phyloP scores from a whole-genome alignment of 2,888 invertebrate species.

The Iphiclides podalirius region DNA sequence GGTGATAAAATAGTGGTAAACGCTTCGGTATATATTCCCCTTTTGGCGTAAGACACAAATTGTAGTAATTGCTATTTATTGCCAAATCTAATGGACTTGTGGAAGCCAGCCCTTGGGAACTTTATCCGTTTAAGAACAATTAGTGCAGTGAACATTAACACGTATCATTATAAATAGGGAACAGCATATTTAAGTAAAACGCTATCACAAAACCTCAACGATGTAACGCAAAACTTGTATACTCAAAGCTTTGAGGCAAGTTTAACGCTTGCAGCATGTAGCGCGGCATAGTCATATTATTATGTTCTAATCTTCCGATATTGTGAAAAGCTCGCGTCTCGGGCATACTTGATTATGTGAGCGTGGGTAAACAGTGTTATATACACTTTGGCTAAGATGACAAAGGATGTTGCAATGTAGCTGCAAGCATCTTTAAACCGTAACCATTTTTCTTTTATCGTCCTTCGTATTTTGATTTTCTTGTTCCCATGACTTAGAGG shows the following conservation, averaged over 20 bases:
- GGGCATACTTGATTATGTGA: conserved; percentile 16
- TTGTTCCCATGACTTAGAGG: neutral
- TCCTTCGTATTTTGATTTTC: neutral
- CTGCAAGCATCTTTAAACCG: conserved; percentile 2
- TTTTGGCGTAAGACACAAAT: too few species aligned
- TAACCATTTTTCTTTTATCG: neutral
- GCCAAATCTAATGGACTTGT: too few species aligned
- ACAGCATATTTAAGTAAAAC: conserved; percentile 13
- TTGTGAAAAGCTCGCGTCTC: conserved; percentile 23
- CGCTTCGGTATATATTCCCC: too few species aligned
- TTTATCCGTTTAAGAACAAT: too few species aligned
- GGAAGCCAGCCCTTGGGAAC: too few species aligned
- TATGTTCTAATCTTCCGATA: conserved; percentile 24
- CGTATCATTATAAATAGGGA: too few species aligned
- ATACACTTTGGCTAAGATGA: neutral
- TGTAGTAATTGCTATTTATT: too few species aligned
- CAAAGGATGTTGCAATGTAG: neutral
- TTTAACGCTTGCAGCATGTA: conserved; percentile 17
- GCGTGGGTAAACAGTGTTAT: conserved; percentile 1
- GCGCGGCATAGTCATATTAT: conserved; percentile 19
- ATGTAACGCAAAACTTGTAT: conserved; percentile 17
- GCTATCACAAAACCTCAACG: conserved; percentile 11
- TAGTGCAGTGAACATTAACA: too few species aligned
- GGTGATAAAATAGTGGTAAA: too few species aligned
- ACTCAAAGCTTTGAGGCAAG: conserved; percentile 21